Percentiles rank a stretch among this genome's conserved stretches.
phyloP scores from a whole-genome alignment of 2,888 invertebrate genomes.

The Linnaemya tessellans region DNA sequence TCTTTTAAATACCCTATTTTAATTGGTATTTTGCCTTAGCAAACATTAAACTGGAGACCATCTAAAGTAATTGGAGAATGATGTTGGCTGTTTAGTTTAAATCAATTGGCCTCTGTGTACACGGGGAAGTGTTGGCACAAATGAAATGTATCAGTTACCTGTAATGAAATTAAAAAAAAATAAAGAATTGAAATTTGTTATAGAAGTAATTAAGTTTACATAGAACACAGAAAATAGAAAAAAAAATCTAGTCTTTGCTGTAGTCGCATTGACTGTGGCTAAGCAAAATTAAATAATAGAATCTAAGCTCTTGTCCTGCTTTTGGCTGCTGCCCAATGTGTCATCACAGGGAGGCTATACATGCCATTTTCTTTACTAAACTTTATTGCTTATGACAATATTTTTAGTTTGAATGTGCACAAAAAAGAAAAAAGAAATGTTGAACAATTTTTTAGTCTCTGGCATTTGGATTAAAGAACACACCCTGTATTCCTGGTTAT shows the following conservation, averaged over 20 bases:
- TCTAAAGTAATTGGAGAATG: background rate
- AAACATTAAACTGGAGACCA: conserved; percentile 16
- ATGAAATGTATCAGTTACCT: conserved; percentile 36
- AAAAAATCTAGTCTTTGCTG: no score
- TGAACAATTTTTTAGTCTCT: background rate
- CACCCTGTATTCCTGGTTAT: background rate
- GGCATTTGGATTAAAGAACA: background rate
- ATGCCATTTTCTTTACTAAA: no score
- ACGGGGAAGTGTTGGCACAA: background rate
- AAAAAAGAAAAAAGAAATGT: no score
- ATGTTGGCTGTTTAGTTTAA: conserved; percentile 21
- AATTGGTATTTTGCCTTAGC: conserved; percentile 21
- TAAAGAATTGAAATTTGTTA: background rate
- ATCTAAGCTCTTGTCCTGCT: no score
- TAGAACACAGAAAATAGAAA: background rate
- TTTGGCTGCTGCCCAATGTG: no score
- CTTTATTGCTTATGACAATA: background rate
- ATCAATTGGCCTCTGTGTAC: conserved; percentile 7
- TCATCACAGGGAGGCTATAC: no score
- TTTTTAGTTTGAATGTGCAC: background rate
- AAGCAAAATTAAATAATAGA: background rate
- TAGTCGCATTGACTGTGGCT: no score
- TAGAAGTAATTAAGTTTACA: conserved; percentile 2
- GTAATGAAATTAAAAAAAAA: conserved; percentile 24
- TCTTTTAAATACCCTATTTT: conserved; percentile 42